Conservation (phyloP, 1,140 invertebrate species). For the Hirudo medicinalis region DNA sequence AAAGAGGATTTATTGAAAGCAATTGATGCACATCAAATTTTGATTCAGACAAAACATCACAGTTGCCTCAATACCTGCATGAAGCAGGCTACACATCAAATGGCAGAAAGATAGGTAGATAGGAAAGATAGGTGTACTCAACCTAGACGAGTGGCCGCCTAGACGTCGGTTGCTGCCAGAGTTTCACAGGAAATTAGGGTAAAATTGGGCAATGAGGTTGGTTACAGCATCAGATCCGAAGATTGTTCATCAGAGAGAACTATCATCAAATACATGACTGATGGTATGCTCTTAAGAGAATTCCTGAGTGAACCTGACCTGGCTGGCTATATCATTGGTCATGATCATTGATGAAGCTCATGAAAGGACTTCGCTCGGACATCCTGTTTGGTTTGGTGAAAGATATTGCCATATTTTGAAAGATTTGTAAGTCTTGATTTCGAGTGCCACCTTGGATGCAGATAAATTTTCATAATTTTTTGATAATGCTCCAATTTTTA, state of each 20-base stretch:
- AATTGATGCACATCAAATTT: conserved; percentile 70
- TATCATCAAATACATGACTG: conserved; percentile 97
- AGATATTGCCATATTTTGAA: conserved; percentile 86
- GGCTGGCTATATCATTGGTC: conserved; percentile 78
- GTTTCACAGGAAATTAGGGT: conserved; percentile 59
- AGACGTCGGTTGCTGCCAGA: conserved; percentile 77
- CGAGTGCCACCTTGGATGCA: conserved; percentile 92
- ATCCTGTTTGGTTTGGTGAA: conserved; percentile 96
- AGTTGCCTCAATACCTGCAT: conserved; percentile 91
- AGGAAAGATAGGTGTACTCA: too few relatives aligned
- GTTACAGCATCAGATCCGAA: conserved; percentile 65
- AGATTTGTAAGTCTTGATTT: conserved; percentile 89
- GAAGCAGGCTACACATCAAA: conserved; percentile 58
- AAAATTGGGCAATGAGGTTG: conserved; percentile 57
- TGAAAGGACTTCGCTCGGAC: conserved; percentile 91
- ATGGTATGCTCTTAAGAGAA: conserved; percentile 91
- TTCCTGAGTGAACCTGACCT: conserved; percentile 93
- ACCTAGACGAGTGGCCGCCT: conserved; percentile 62
- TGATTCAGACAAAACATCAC: conserved; percentile 95
- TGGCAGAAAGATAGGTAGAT: conserved; percentile 64
- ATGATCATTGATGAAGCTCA: conserved; percentile 99
- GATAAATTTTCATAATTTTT: conserved; percentile 97
- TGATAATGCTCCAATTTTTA: conserved; percentile 92
- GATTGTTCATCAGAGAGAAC: conserved; percentile 61
- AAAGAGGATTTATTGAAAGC: conserved; percentile 74